phyloP scores from a whole-genome alignment of 2,113 vertebrate species.

The Megaptera novaeangliae region DNA sequence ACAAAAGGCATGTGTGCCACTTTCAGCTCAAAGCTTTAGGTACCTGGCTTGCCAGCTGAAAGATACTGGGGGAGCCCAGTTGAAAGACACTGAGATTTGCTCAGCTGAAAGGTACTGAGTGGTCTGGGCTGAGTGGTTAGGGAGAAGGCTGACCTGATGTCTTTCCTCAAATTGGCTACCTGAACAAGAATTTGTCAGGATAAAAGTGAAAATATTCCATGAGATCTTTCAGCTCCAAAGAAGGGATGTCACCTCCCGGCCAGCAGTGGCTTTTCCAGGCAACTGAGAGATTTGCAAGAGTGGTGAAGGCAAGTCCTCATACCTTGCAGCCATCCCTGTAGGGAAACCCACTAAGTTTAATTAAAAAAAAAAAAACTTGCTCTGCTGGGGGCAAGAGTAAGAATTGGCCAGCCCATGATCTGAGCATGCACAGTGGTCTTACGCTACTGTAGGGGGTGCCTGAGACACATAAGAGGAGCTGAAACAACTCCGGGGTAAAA shows the following conservation, averaged over 20 bases:
- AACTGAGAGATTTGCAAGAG: not conserved
- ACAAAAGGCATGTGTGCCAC: not conserved
- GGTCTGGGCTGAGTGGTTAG: not conserved
- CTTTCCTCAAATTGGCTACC: not conserved
- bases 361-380: not conserved
- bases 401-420: not conserved
- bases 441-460: not conserved
- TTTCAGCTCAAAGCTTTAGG: not conserved
- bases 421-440: not conserved
- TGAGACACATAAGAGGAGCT: not conserved
- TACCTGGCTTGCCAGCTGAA: not conserved
- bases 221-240: not conserved
- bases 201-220: not conserved
- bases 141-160: not conserved
- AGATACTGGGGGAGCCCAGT: not conserved
- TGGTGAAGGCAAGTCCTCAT: not conserved
- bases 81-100: not conserved
- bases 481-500: not conserved
- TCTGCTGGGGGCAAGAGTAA: not conserved
- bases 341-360: not conserved
- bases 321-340: not conserved
- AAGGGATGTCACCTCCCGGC: not conserved
- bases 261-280: not conserved
- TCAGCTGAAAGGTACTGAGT: not conserved
- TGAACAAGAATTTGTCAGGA: not conserved